Evolutionary conservation across 1,140 invertebrate species (phyloP).

Genomic region (Aphelinus certus): DNA sequence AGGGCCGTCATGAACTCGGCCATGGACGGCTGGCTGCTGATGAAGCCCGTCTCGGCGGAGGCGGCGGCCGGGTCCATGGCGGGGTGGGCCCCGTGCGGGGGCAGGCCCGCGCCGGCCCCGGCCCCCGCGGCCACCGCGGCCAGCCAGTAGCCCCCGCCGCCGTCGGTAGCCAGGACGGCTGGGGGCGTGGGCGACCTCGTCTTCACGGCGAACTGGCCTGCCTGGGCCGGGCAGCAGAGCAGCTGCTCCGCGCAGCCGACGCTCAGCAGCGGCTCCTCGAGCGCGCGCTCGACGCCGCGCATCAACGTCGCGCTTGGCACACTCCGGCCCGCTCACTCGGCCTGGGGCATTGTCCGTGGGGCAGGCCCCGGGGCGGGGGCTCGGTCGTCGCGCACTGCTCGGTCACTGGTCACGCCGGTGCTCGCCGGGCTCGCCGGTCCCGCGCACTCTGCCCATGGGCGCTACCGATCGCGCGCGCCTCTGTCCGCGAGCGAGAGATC

Average conservation of each 20-base stretch:
- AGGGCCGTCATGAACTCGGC: constrained; percentile 89
- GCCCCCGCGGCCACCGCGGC: constrained; percentile 66
- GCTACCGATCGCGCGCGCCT: background rate
- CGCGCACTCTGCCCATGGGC: background rate
- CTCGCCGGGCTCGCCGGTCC: background rate
- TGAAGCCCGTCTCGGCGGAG: constrained; percentile 84
- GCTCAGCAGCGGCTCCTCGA: constrained; percentile 17
- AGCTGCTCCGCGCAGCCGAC: constrained; percentile 14
- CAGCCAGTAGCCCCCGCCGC: constrained; percentile 68
- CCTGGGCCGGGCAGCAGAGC: background rate
- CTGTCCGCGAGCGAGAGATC: too few species aligned
- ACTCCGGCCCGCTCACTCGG: too few species aligned
- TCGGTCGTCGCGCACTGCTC: too few species aligned
- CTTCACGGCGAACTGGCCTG: constrained; percentile 42
- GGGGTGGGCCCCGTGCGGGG: constrained; percentile 62
- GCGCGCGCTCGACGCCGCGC: constrained; percentile 32
- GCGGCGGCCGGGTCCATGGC: constrained; percentile 62
- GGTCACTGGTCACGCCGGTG: background rate
- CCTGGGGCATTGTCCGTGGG: too few species aligned
- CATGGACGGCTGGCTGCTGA: constrained; percentile 92
- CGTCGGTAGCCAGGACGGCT: constrained; percentile 65
- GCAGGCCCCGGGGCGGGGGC: too few species aligned
- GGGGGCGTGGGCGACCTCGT: constrained; percentile 63
- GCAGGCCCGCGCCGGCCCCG: constrained; percentile 61
- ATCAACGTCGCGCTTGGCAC: constrained; percentile 8